These are phyloP conservation scores for Drepana falcataria DNA, from an alignment of 2,888 invertebrate genomes.

Conservation along the genomic window DNA sequence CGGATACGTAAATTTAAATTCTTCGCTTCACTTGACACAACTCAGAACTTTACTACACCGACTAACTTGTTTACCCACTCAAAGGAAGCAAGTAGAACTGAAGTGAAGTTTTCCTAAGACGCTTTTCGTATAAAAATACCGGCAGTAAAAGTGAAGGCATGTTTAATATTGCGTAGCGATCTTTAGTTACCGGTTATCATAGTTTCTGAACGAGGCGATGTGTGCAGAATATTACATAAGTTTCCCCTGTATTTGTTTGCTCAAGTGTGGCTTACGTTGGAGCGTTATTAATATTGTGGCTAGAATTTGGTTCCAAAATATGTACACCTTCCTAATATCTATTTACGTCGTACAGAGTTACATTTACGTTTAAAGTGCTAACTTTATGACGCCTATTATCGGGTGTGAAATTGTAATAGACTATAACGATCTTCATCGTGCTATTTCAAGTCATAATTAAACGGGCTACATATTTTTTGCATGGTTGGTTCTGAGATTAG, in stretches of 20 bases:
- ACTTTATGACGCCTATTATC: too few relatives aligned
- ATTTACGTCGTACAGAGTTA: too few relatives aligned
- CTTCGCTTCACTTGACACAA: slow-evolving; percentile 28
- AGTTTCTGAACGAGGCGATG: slow-evolving; percentile 12
- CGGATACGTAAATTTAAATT: slow-evolving; percentile 24
- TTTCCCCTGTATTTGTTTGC: slow-evolving; percentile 22
- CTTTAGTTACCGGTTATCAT: slow-evolving; percentile 17
- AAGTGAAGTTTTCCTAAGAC: slow-evolving; percentile 24
- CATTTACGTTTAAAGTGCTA: too few relatives aligned
- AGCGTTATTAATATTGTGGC: slow-evolving; percentile 9
- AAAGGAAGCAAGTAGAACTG: slow-evolving; percentile 26
- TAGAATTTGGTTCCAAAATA: slow-evolving; percentile 10
- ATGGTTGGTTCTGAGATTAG: too few relatives aligned
- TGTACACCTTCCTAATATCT: not conserved
- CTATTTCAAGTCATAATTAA: too few relatives aligned
- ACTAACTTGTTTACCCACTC: slow-evolving; percentile 32
- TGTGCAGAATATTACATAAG: slow-evolving; percentile 21
- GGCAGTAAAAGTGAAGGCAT: slow-evolving; percentile 11
- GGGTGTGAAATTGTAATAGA: too few relatives aligned
- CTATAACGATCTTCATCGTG: too few relatives aligned
- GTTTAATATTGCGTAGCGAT: slow-evolving; percentile 17
- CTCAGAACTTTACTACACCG: slow-evolving; percentile 28
- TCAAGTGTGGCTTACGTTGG: slow-evolving; percentile 19
- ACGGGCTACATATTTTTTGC: too few relatives aligned
- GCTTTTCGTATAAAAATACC: slow-evolving; percentile 16